Conservation (phyloP, 30 jellyfish, hydroid and myxozoan species). For the Aurelia sp. region DNA sequence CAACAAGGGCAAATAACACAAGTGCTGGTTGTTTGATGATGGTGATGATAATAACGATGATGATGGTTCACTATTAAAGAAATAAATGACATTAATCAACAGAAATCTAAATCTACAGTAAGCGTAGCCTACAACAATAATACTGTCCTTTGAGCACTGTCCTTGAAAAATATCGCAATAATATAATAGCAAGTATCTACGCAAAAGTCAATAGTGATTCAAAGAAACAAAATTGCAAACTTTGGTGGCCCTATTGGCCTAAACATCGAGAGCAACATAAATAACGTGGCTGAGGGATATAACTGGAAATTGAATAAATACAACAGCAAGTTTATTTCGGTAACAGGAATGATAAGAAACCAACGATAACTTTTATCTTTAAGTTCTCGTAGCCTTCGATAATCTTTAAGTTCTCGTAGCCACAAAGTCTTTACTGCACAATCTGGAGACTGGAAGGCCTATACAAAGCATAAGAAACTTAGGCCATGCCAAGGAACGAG, state of each 20-base stretch:
- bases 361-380: no score
- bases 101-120: background rate
- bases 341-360: no score
- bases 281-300: background rate
- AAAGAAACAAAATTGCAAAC: background rate
- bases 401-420: no score
- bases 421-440: no score
- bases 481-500: no score
- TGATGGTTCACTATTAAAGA: background rate
- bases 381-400: no score
- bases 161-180: background rate
- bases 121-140: background rate
- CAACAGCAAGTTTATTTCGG: no score
- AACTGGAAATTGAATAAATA: no score
- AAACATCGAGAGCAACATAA: conserved; percentile 1
- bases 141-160: background rate
- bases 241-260: background rate
- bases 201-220: background rate
- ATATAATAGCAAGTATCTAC: background rate
- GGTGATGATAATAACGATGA: background rate
- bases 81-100: background rate
- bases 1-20: no score
- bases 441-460: no score
- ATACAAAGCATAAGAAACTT: no score
- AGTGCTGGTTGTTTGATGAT: no score